Base-by-base conservation (phyloP, 2,888 invertebrate genomes). In the Cryptocheilus praepositus region DNA sequence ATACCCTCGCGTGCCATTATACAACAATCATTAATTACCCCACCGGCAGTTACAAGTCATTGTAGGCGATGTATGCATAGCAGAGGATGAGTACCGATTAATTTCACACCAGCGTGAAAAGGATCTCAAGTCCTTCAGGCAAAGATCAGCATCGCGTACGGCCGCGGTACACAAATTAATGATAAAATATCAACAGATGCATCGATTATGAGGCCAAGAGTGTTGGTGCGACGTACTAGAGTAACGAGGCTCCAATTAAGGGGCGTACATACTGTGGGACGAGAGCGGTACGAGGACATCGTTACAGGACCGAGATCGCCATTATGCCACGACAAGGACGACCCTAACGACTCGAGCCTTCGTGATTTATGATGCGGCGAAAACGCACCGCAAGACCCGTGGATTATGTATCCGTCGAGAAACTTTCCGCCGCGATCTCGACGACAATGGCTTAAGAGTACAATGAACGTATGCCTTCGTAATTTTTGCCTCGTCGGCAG, bases 281-380 rank as follows among this genome's bases (percentile, higher is more conserved):
- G 67, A n/a, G 67, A 61, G 61, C 53, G 67, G 45, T 65, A 73
- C 67, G 61, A 78, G 78, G 77, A 80, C 78, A 80, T 80, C 81
- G 79, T 80, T 81, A 79, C 71, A 71, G 62, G 67, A 60, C 68
- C 69, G 74, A 75, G 79, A 81, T 79, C 79, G 74, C 77, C 81
- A 80, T 84, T 84, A 82, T 81, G 76, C 71, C 69, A 51, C 74
- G 73, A 73, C 75, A 70, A 70, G 75, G 81, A 80, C 77, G 79
- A 79, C 75, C 77, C 77, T 83, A 82, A 81, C 81, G 81, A 81
- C 76, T 71, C 79, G 76, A 76, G 71, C 73, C 70, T 70, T 71
- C 73, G 81, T 82, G 81, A 82, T 82, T 82, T 82, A 82, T 82
- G 82, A 73, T 72, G 71, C 58, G n/a, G 61, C 52, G 74, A 76